These are phyloP conservation scores for Planiliza haematocheilus DNA, from an alignment of 2,113 vertebrate genomes.

Conservation along the genomic window DNA sequence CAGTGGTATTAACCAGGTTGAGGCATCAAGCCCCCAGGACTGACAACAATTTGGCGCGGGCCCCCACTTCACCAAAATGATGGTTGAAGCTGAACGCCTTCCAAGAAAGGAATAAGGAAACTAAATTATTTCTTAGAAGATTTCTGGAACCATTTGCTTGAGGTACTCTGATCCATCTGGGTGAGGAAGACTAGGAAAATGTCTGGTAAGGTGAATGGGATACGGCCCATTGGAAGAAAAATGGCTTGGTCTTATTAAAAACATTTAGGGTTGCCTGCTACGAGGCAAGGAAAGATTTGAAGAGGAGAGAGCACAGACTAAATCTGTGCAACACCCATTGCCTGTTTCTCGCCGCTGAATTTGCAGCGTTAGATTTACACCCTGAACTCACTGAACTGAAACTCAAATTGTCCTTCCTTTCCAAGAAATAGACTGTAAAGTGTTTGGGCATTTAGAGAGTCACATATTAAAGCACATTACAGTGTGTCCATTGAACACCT, in stretches of 20 bases:
- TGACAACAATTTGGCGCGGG: conserved; percentile 74
- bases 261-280: conserved; percentile 53
- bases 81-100: conserved; percentile 64
- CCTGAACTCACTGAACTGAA: conserved; percentile 20
- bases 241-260: conserved; percentile 67
- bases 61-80: conserved; percentile 57
- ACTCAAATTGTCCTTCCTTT: conserved; percentile 10
- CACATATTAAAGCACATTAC: conserved; percentile 27
- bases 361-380: conserved; percentile 24
- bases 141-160: conserved; percentile 59
- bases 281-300: conserved; percentile 42
- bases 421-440: conserved; percentile 11
- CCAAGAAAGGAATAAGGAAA: conserved; percentile 68
- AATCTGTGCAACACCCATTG: conserved; percentile 33
- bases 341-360: conserved; percentile 34
- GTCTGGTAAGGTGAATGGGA: conserved; percentile 74
- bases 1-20: conserved; percentile 75
- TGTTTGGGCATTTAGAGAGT: conserved; percentile 8
- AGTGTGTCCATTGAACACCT: conserved; percentile 34
- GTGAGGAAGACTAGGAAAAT: conserved; percentile 74
- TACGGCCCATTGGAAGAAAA: conserved; percentile 75
- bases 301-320: conserved; percentile 51
- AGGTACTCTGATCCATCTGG: conserved; percentile 66
- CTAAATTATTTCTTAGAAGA: conserved; percentile 72
- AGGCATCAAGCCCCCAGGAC: conserved; percentile 70